Conservation (phyloP, 2,113 vertebrate genomes). For the Nanorana parkeri region DNA sequence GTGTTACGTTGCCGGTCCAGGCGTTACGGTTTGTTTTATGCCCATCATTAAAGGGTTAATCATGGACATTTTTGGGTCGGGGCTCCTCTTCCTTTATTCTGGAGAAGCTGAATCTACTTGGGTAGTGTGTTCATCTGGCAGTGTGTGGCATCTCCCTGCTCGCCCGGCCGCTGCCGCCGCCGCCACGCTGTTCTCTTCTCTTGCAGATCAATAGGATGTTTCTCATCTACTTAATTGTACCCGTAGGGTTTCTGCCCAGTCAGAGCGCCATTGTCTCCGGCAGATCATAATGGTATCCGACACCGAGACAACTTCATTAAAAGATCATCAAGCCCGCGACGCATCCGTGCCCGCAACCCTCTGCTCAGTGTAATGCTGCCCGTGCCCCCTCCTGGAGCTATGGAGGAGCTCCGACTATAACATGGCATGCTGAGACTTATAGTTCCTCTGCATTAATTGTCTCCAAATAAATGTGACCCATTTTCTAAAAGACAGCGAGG, state of each 20-base stretch:
- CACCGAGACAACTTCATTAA: constrained; percentile 65
- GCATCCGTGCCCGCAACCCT: constrained; percentile 38
- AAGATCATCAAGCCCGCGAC: constrained; percentile 58
- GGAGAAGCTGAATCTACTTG: no score
- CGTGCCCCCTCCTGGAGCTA: background rate
- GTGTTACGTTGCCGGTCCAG: no score
- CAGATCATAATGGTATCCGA: constrained; percentile 62
- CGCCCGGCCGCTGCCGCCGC: no score
- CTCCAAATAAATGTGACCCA: background rate
- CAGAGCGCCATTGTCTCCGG: constrained; percentile 59
- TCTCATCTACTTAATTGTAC: constrained; percentile 62
- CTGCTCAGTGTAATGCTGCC: background rate
- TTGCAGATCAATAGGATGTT: constrained; percentile 62
- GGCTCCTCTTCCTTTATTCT: no score
- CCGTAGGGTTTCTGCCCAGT: constrained; percentile 54
- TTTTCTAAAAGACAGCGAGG: no score
- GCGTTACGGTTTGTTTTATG: no score
- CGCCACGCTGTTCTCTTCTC: background rate
- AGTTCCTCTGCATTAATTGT: background rate
- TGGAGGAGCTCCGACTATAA: background rate
- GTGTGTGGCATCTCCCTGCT: background rate
- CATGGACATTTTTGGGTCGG: no score
- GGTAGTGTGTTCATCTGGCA: no score
- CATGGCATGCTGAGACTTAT: background rate
- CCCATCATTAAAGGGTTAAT: no score